A percentile compares a stretch with the other conserved stretches of the same genome.
Evolutionary conservation across 2,888 invertebrate species (phyloP).

Genomic region (Myathropa florea): DNA sequence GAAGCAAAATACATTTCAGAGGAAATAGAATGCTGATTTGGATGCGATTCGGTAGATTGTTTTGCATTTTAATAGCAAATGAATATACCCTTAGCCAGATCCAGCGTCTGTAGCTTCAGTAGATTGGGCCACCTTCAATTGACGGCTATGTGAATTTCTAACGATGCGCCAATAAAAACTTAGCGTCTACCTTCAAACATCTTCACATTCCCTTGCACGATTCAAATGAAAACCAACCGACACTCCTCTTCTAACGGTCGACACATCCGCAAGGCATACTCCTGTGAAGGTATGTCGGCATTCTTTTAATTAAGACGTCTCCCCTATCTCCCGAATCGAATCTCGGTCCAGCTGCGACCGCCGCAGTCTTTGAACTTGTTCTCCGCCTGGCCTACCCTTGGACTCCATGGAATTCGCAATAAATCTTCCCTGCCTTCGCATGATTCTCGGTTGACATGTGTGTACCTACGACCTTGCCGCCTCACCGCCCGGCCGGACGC

Average conservation of each 20-base stretch:
- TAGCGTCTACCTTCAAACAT: no score
- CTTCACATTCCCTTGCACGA: neutral
- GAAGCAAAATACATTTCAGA: no score
- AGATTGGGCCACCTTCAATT: no score
- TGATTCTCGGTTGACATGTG: neutral
- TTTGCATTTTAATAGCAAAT: no score
- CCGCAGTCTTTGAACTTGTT: neutral
- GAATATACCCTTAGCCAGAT: no score
- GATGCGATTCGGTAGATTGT: no score
- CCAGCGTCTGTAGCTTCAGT: no score
- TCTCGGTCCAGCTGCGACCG: neutral
- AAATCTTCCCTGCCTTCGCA: neutral
- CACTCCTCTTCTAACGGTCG: neutral
- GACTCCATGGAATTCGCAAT: neutral
- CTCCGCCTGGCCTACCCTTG: neutral
- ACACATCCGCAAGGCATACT: neutral
- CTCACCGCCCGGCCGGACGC: no score
- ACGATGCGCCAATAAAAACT: no score
- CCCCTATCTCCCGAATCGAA: neutral
- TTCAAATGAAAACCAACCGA: neutral
- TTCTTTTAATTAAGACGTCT: neutral
- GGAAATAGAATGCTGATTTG: no score
- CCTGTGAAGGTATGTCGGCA: neutral
- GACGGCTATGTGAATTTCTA: no score
- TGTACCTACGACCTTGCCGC: slow-evolving; percentile 13